Evolutionary conservation across 1,140 invertebrate species (phyloP).

Genomic region (Drosophila rufa): DNA sequence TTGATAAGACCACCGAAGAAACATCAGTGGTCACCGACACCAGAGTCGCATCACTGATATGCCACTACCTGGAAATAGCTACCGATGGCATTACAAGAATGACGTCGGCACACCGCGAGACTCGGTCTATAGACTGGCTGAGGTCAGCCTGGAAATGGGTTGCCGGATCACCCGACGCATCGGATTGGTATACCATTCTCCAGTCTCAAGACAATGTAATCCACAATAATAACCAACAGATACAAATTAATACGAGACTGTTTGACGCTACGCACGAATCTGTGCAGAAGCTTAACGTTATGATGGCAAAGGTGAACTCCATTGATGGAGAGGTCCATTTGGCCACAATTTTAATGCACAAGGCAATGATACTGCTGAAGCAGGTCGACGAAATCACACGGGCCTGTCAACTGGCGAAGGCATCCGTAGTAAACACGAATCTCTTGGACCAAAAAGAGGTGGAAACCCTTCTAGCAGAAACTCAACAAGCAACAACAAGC

Average conservation of each 20-base stretch:
- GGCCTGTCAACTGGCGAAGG: slow-evolving; percentile 17
- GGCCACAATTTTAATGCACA: too few species aligned
- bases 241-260: too few species aligned
- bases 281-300: too few species aligned
- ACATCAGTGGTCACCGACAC: not conserved
- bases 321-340: too few species aligned
- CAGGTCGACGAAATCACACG: too few species aligned
- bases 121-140: not conserved
- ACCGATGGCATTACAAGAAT: not conserved
- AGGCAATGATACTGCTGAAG: too few species aligned
- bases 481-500: not conserved
- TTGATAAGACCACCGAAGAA: not conserved
- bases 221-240: too few species aligned
- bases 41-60: not conserved
- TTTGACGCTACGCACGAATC: too few species aligned
- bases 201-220: not conserved
- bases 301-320: too few species aligned
- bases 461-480: not conserved
- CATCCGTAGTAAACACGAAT: slow-evolving; percentile 1
- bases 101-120: not conserved
- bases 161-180: not conserved
- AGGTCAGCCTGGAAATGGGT: not conserved
- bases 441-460: slow-evolving; percentile 8
- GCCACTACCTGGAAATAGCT: not conserved
- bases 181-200: not conserved